Conservation (phyloP, 1,140 invertebrate genomes). For the Drosophila suzukii region DNA sequence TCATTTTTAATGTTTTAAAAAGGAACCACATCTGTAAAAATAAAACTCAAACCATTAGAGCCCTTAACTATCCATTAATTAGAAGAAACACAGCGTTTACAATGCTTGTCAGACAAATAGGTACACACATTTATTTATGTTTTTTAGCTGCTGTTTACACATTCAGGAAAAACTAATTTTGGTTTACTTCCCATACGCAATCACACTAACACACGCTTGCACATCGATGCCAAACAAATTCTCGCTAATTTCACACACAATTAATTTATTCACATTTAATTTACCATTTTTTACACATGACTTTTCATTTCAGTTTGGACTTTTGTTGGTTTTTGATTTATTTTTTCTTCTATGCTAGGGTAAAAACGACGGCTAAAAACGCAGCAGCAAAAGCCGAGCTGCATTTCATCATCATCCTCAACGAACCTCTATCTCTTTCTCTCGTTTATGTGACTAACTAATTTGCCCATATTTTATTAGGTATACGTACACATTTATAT, state of each 20-base stretch:
- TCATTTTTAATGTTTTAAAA: no score
- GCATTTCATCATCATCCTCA: slow-evolving; percentile 33
- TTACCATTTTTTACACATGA: slow-evolving; percentile 48
- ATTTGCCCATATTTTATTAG: slow-evolving; percentile 55
- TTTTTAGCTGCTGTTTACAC: slow-evolving; percentile 50
- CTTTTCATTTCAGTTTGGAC: slow-evolving; percentile 58
- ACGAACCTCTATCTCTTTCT: slow-evolving; percentile 37
- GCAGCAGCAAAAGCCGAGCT: slow-evolving; percentile 60
- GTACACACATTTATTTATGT: slow-evolving; percentile 72
- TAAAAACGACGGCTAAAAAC: slow-evolving; percentile 61
- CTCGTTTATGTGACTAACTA: slow-evolving; percentile 67
- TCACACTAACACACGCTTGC: slow-evolving; percentile 10
- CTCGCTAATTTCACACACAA: slow-evolving; percentile 51
- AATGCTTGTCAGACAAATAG: slow-evolving; percentile 73
- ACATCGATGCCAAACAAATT: slow-evolving; percentile 46
- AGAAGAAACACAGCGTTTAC: slow-evolving; percentile 16
- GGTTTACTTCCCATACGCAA: slow-evolving; percentile 40
- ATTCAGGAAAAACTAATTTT: slow-evolving; percentile 55
- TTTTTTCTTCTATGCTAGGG: slow-evolving; percentile 28
- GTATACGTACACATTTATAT: slow-evolving; percentile 24
- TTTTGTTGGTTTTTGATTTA: slow-evolving; percentile 34
- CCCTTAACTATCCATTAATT: no score
- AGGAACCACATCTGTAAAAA: no score
- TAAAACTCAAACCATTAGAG: no score
- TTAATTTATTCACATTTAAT: slow-evolving; percentile 43